Evolutionary conservation across 2,888 invertebrate species (phyloP).

Genomic region (Theretra japonica): DNA sequence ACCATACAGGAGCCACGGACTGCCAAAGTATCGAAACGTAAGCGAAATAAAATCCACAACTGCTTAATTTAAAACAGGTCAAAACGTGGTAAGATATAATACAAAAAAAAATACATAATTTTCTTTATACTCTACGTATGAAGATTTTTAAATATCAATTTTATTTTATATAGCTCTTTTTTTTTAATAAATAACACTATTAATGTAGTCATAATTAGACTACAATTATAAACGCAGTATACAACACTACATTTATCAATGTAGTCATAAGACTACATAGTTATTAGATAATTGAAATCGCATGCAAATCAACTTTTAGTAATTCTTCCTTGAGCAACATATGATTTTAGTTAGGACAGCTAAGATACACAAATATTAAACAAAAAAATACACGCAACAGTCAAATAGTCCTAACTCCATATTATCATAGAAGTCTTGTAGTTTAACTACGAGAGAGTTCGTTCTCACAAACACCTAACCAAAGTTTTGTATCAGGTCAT

Average conservation of each 20-base stretch:
- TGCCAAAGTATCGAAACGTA: background rate
- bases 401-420: too few species aligned
- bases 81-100: background rate
- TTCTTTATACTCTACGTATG: conserved; percentile 8
- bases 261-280: conserved; percentile 7
- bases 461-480: too few species aligned
- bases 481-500: too few species aligned
- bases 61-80: conserved; percentile 13
- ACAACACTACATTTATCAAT: background rate
- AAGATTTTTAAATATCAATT: conserved; percentile 16
- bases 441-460: too few species aligned
- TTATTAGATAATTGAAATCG: background rate
- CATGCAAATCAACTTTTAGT: background rate
- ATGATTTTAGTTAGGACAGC: too few species aligned
- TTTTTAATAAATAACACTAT: too few species aligned
- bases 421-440: too few species aligned
- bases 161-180: background rate
- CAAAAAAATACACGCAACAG: too few species aligned
- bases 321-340: too few species aligned
- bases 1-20: background rate
- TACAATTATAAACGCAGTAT: background rate
- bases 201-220: too few species aligned
- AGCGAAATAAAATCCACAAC: conserved; percentile 2
- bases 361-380: too few species aligned
- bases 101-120: conserved; percentile 18